phyloP scores from a whole-genome alignment of 1,140 invertebrate genomes.

The Heliothis virescens region DNA sequence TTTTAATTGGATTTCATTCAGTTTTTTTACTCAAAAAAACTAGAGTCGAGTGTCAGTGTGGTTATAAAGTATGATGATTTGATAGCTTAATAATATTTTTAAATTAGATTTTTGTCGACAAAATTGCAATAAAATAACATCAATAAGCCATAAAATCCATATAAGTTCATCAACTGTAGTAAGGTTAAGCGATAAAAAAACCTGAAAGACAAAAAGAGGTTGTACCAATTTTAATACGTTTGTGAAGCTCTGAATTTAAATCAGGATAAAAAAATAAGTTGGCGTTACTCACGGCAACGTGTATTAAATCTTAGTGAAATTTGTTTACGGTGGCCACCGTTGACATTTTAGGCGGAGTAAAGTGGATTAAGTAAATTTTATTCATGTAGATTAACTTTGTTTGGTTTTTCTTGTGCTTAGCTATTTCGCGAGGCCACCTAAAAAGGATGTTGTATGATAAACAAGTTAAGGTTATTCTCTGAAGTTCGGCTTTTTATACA shows the following conservation, averaged over 20 bases:
- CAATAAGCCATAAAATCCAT: no score
- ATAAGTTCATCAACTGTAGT: no score
- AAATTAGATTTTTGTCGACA: no score
- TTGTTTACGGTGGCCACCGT: slow-evolving; percentile 7
- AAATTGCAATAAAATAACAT: no score
- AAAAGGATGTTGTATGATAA: not conserved
- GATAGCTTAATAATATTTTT: no score
- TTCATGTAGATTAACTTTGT: slow-evolving; percentile 24
- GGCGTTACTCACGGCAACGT: slow-evolving; percentile 6
- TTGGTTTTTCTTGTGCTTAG: slow-evolving; percentile 12
- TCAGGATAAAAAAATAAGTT: slow-evolving; percentile 38
- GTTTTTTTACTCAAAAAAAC: no score
- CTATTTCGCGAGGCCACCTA: not conserved
- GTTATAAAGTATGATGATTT: no score
- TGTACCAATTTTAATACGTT: slow-evolving; percentile 44
- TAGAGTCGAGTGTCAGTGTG: no score
- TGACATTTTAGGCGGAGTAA: slow-evolving; percentile 8
- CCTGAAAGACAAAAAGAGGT: not conserved
- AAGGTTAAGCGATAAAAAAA: not conserved
- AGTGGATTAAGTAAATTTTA: slow-evolving; percentile 26
- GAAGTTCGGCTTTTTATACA: no score
- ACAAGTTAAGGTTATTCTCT: no score
- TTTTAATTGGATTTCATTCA: no score
- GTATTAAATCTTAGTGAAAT: slow-evolving; percentile 38
- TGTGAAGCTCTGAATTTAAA: slow-evolving; percentile 39